Conservation (phyloP, 2,113 vertebrate genomes). For the Periophthalmus modestus region DNA sequence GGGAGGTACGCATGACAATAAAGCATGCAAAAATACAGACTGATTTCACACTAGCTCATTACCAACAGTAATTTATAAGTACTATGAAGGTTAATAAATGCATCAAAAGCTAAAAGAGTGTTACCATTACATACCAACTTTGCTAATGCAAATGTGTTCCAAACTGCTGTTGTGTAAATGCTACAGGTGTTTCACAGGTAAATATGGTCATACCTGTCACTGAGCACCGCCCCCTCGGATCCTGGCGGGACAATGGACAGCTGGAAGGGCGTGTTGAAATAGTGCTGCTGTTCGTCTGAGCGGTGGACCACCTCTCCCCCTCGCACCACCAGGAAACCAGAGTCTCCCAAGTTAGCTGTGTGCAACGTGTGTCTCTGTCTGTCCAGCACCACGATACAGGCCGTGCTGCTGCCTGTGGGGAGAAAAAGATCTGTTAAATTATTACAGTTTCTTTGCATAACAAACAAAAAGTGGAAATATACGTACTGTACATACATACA, state of each 20-base stretch:
- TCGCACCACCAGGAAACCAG: conserved; percentile 94
- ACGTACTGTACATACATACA: too few species aligned
- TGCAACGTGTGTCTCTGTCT: conserved; percentile 92
- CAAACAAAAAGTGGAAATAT: too few species aligned
- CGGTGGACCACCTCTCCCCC: conserved; percentile 96
- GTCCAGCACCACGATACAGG: conserved; percentile 91
- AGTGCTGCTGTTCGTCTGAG: conserved; percentile 95
- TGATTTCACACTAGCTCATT: background rate
- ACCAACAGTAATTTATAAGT: background rate
- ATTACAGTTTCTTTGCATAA: background rate
- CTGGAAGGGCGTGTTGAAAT: conserved; percentile 96
- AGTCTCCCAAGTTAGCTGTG: conserved; percentile 97
- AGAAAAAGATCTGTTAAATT: background rate
- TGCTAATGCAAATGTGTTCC: background rate
- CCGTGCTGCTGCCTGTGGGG: conserved; percentile 90
- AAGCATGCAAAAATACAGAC: background rate
- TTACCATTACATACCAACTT: background rate
- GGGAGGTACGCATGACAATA: background rate
- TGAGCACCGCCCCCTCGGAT: conserved; percentile 88
- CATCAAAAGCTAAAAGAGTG: too few species aligned
- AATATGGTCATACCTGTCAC: conserved; percentile 74
- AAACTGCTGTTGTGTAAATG: background rate
- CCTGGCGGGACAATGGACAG: conserved; percentile 94
- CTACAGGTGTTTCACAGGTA: background rate
- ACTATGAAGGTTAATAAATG: too few species aligned